These are phyloP conservation scores for Cephalopachus bancanus DNA, from an alignment of 2,797 vertebrate genomes.

Conservation along the genomic window DNA sequence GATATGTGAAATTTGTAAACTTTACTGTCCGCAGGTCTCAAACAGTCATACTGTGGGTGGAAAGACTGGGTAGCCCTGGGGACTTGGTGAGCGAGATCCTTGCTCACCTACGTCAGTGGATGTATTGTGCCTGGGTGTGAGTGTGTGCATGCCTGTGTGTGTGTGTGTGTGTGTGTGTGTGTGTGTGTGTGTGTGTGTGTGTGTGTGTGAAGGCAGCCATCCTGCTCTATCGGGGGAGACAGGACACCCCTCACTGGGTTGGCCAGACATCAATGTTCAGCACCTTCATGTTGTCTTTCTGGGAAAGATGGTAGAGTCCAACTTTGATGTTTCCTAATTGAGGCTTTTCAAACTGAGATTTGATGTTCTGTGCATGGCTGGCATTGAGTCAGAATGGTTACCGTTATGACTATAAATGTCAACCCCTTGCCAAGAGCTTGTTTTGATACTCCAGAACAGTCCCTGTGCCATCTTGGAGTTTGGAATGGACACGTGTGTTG, in stretches of 20 bases:
- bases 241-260: fast-evolving
- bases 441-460: neutral
- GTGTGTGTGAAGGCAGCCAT: neutral
- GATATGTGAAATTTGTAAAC: neutral
- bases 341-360: neutral
- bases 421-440: neutral
- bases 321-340: neutral
- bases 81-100: neutral
- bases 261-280: fast-evolving
- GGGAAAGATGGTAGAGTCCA: neutral
- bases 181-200: neutral
- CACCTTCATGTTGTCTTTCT: neutral
- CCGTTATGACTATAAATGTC: neutral
- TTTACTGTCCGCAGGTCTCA: neutral
- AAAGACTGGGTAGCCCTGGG: neutral
- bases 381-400: neutral
- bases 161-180: too few species aligned
- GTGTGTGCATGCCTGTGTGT: too few species aligned
- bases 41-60: neutral
- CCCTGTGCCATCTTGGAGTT: neutral
- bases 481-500: fast-evolving
- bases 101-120: neutral
- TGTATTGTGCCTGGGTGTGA: neutral
- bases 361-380: neutral
- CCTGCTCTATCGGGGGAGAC: neutral